phyloP scores from a whole-genome alignment of 2,888 invertebrate species.

The Encarsia formosa region DNA sequence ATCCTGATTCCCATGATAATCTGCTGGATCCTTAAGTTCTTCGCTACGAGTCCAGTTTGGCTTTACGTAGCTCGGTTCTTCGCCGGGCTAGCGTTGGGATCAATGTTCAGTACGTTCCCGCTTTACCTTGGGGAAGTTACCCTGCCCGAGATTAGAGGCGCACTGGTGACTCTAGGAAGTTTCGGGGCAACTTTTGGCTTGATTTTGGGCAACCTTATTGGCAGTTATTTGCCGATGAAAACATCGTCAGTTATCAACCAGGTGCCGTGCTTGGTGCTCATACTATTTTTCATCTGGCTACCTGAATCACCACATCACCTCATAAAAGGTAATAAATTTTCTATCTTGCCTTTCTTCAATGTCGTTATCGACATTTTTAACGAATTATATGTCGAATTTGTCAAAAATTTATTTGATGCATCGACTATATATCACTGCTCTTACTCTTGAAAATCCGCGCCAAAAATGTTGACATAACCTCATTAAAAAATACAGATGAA shows the following conservation, averaged over 20 bases:
- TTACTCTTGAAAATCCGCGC: no score
- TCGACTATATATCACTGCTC: no score
- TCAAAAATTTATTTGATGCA: no score
- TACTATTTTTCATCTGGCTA: constrained; percentile 34
- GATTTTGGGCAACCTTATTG: constrained; percentile 39
- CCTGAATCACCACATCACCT: constrained; percentile 42
- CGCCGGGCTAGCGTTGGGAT: constrained; percentile 24
- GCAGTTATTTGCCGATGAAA: constrained; percentile 36
- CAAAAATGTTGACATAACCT: no score
- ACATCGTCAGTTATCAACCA: constrained; percentile 38
- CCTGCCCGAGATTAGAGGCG: constrained; percentile 38
- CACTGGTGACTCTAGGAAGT: constrained; percentile 36
- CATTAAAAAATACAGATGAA: no score
- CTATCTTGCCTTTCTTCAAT: no score
- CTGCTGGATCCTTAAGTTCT: constrained; percentile 33
- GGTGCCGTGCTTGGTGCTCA: constrained; percentile 32
- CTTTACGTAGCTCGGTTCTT: constrained; percentile 6
- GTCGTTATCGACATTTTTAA: no score
- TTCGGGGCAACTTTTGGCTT: constrained; percentile 40
- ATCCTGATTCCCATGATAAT: constrained; percentile 32
- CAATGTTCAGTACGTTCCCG: constrained; percentile 37
- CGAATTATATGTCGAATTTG: no score
- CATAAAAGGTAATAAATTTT: no score
- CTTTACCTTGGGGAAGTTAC: constrained; percentile 41
- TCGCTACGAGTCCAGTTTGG: constrained; percentile 32